These are phyloP conservation scores for Trachymyrmex septentrionalis DNA, from an alignment of 1,140 invertebrate genomes.

Conservation along the genomic window DNA sequence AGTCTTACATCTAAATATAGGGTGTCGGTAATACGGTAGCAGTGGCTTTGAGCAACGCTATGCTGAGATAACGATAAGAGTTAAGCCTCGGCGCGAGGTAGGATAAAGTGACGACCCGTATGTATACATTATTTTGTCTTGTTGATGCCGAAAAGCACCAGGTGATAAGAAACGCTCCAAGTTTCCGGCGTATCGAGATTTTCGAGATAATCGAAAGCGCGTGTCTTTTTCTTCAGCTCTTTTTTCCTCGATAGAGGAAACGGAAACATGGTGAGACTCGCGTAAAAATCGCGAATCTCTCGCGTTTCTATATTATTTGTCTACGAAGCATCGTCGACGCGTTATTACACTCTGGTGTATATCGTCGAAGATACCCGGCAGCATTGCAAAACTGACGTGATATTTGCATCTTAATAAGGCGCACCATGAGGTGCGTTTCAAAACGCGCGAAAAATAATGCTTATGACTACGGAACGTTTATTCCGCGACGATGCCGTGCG, in stretches of 20 bases:
- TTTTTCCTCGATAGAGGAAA: not conserved
- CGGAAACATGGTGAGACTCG: not conserved
- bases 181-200: slow-evolving; percentile 8
- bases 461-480: slow-evolving; percentile 55
- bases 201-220: slow-evolving; percentile 20
- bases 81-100: slow-evolving; percentile 73
- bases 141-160: slow-evolving; percentile 28
- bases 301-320: slow-evolving; percentile 63
- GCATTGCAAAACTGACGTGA: slow-evolving; percentile 74
- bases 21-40: slow-evolving; percentile 82
- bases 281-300: not conserved
- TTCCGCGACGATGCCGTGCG: not conserved
- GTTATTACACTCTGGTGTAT: slow-evolving; percentile 45
- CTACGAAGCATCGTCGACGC: slow-evolving; percentile 41
- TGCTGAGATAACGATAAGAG: slow-evolving; percentile 83
- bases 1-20: slow-evolving; percentile 68
- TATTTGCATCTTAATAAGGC: slow-evolving; percentile 78
- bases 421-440: slow-evolving; percentile 55
- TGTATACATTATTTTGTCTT: slow-evolving; percentile 45
- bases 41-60: slow-evolving; percentile 75
- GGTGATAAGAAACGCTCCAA: slow-evolving; percentile 20
- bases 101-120: slow-evolving; percentile 56
- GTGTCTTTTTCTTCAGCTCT: not conserved
- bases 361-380: slow-evolving; percentile 40
- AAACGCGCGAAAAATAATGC: slow-evolving; percentile 47